phyloP scores from a whole-genome alignment of 2,113 vertebrate genomes.

The Vicugna pacos region DNA sequence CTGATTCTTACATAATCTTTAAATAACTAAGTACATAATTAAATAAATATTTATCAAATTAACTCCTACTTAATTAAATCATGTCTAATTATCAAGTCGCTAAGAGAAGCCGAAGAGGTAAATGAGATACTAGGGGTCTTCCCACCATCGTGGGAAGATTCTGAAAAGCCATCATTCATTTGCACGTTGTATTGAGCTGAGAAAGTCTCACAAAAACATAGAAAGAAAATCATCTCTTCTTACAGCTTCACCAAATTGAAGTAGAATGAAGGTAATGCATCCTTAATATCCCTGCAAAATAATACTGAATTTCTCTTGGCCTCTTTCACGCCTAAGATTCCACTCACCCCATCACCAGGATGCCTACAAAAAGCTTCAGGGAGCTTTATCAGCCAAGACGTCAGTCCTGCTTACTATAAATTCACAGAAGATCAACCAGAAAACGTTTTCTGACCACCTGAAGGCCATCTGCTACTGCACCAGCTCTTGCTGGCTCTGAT shows the following conservation, averaged over 20 bases:
- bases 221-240: background rate
- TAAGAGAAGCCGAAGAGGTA: background rate
- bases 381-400: background rate
- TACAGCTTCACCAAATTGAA: background rate
- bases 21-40: background rate
- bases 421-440: background rate
- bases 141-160: background rate
- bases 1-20: background rate
- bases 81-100: background rate
- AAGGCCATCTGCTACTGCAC: background rate
- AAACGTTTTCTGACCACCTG: background rate
- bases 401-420: background rate
- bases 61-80: background rate
- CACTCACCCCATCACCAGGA: background rate
- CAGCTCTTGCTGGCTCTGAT: background rate
- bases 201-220: background rate
- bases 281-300: background rate
- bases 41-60: slow-evolving; percentile 20
- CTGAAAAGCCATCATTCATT: background rate
- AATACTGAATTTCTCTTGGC: background rate
- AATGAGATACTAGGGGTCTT: background rate
- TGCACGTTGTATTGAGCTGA: background rate
- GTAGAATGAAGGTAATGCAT: background rate
- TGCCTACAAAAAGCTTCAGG: background rate
- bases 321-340: background rate